Percentiles rank a stretch among this genome's conserved stretches.
Conservation (phyloP, 2,113 vertebrate genomes). For the Triplophysa dalaica region DNA sequence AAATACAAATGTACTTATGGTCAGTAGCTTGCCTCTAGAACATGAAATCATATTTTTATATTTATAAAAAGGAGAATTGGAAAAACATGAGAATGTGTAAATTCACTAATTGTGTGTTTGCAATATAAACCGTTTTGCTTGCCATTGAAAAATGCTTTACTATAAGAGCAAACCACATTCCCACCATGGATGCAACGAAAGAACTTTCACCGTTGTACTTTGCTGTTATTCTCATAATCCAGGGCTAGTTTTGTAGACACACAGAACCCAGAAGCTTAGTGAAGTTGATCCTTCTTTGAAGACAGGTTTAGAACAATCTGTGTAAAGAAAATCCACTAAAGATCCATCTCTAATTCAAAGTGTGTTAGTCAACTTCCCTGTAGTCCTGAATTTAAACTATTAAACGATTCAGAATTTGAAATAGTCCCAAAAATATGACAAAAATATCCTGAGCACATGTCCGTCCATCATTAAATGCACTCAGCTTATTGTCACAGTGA, state of each 20-base stretch:
- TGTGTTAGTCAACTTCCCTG: not conserved
- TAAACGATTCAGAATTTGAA: not conserved
- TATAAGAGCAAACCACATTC: too few relatives aligned
- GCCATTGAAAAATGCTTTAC: too few relatives aligned
- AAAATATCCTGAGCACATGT: not conserved
- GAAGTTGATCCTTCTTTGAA: constrained; percentile 7
- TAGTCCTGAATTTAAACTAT: not conserved
- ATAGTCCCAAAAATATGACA: not conserved
- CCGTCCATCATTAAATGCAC: not conserved
- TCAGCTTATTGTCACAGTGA: not conserved
- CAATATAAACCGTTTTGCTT: too few relatives aligned
- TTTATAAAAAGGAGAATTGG: too few relatives aligned
- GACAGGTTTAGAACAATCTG: not conserved
- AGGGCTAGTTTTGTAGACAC: constrained; percentile 1
- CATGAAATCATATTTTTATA: too few relatives aligned
- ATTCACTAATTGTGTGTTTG: too few relatives aligned
- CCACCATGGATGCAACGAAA: not conserved
- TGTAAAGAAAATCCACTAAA: not conserved
- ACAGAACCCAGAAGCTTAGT: not conserved
- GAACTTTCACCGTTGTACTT: not conserved
- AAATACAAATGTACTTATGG: too few relatives aligned
- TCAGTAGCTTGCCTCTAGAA: too few relatives aligned
- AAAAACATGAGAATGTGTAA: too few relatives aligned
- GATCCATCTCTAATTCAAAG: constrained; percentile 1
- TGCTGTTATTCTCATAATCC: not conserved